Evolutionary conservation across 2,888 invertebrate species (phyloP).

Genomic region (Stenodema calcarata): DNA sequence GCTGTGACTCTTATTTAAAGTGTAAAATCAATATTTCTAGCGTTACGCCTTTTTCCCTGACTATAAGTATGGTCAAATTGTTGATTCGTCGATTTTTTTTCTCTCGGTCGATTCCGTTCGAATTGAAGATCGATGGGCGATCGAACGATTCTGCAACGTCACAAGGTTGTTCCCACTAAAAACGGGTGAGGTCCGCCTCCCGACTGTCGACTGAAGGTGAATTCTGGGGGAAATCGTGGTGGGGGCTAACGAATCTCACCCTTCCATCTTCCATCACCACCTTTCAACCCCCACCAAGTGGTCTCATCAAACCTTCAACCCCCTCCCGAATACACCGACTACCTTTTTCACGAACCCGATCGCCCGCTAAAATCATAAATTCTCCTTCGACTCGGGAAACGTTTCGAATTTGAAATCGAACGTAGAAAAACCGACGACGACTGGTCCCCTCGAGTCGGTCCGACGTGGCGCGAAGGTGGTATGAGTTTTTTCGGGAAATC

Average conservation of each 20-base stretch:
- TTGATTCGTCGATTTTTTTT: too few relatives aligned
- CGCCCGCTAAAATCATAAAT: constrained; percentile 30
- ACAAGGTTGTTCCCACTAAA: not conserved
- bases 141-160: not conserved
- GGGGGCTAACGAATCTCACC: constrained; percentile 30
- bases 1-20: too few relatives aligned
- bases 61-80: too few relatives aligned
- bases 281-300: constrained; percentile 8
- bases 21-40: too few relatives aligned
- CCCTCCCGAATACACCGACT: not conserved
- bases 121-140: too few relatives aligned
- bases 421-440: not conserved
- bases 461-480: not conserved
- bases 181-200: not conserved
- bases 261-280: not conserved
- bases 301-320: not conserved
- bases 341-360: not conserved
- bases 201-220: not conserved
- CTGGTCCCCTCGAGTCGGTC: not conserved
- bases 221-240: constrained; percentile 11
- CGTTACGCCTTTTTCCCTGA: too few relatives aligned
- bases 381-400: not conserved
- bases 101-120: too few relatives aligned
- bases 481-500: not conserved
- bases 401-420: not conserved